Evolutionary conservation across 2,888 invertebrate species (phyloP), one percentile per base, ranked within the genome.

Genomic region (Sesamia inferens): DNA sequence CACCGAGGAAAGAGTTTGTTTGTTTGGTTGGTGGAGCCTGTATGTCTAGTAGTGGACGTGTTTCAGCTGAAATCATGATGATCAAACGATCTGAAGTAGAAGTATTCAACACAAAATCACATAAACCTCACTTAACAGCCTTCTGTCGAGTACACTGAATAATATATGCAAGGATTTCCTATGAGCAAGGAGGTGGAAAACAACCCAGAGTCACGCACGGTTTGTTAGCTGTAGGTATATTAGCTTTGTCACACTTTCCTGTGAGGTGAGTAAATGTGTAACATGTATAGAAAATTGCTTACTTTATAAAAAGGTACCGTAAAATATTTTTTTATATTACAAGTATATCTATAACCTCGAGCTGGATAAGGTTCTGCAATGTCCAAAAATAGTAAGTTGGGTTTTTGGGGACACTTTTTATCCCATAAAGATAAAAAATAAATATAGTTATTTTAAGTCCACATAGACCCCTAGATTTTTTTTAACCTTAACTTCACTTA

Each of bases 191-290:
- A 54, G 7, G 11, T 19, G 22, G 14, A 47, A 71, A 62, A 54
- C 14, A 22, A 62, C 14, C 47, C 11, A 22, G 16, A 42, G 44
- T 54, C 19, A 72, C 11, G 10, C 14, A 74, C 11, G 10, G 51
- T 44, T 47, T 14, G 44, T 72, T n/a, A 59, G 31, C 24, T n/a
- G 7, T 5, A 22, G 13, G 5, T 14, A 63, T 14, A 62, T 31
- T 54, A 5, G 22, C 31, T 54, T 22, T 16, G 14, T 11, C 31
- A 72, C 19, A 74, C 14, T 72, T 74, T 72, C 51, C 31, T 55
- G 22, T 54, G 5, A 62, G 31, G 22, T 54, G 5, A 62, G 31
- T n/a, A 22, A 61, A 22, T n/a, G 51, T 73, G n/a, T 31, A 31
- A 59, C 13, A 42, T 22, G 24, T 74, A 44, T 11, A 39, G 19